phyloP scores from a whole-genome alignment of 92 coral and sea anemone genomes.

The Desmophyllum pertusum region DNA sequence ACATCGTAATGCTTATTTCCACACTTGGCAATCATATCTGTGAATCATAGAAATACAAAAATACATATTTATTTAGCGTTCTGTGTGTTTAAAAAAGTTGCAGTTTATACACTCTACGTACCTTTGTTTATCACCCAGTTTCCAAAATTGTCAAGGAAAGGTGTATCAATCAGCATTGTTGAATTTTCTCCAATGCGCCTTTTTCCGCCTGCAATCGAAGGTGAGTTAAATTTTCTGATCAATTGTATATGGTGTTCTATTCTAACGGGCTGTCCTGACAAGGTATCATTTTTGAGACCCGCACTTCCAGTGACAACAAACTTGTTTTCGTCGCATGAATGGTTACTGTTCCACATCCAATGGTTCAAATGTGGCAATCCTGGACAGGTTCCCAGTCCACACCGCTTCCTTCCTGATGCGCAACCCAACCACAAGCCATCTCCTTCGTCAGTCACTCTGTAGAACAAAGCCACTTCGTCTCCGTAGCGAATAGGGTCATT shows the following conservation, averaged over 20 bases:
- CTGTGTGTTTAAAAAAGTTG: not conserved
- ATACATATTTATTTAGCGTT: too few relatives aligned
- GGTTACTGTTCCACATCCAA: slow-evolving; percentile 23
- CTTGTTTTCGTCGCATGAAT: slow-evolving; percentile 22
- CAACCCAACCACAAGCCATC: slow-evolving; percentile 31
- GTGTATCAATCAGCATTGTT: not conserved
- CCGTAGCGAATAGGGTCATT: slow-evolving; percentile 33
- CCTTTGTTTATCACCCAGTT: slow-evolving; percentile 4
- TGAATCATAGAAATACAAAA: not conserved
- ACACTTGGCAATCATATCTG: slow-evolving; percentile 24
- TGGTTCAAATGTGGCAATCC: slow-evolving; percentile 28
- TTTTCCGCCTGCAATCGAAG: not conserved
- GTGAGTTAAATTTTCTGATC: not conserved
- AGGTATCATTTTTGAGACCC: not conserved
- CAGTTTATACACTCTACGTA: not conserved
- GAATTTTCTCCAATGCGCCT: not conserved
- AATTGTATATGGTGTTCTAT: slow-evolving; percentile 10
- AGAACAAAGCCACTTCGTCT: slow-evolving; percentile 28
- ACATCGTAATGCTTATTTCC: slow-evolving; percentile 22
- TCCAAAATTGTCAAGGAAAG: not conserved
- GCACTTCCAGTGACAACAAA: not conserved
- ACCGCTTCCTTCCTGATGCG: not conserved
- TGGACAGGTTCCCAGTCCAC: slow-evolving; percentile 26
- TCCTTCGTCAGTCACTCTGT: slow-evolving; percentile 28
- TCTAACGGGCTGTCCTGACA: slow-evolving; percentile 10